These are phyloP conservation scores for Podarcis raffonei DNA, from an alignment of 2,113 vertebrate species.

Conservation along the genomic window DNA sequence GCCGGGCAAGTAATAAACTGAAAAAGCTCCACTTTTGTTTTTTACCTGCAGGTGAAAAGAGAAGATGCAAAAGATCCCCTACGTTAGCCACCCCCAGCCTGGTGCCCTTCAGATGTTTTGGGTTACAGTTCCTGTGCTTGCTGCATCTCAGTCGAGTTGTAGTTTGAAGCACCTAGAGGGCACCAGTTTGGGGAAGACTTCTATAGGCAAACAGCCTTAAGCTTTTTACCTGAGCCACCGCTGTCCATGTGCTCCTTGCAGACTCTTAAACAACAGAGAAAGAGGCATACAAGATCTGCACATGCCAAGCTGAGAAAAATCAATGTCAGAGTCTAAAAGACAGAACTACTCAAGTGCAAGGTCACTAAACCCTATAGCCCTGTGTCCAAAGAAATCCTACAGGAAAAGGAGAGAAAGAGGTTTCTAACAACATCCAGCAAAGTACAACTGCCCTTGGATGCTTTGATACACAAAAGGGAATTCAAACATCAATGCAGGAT, in stretches of 20 bases:
- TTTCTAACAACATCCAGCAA: constrained; percentile 7
- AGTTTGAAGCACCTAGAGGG: background rate
- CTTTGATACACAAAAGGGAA: constrained; percentile 18
- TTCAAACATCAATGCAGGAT: constrained; percentile 23
- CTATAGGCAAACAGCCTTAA: background rate
- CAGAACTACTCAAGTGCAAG: constrained; percentile 44
- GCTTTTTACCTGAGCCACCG: constrained; percentile 15
- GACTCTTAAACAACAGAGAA: constrained; percentile 37
- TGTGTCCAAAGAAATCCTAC: constrained; percentile 38
- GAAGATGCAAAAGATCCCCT: too few species aligned
- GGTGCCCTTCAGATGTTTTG: too few species aligned
- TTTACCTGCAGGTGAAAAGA: too few species aligned
- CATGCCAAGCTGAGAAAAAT: constrained; percentile 47
- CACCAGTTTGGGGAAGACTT: too few species aligned
- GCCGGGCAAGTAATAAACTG: background rate
- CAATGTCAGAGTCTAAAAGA: constrained; percentile 50
- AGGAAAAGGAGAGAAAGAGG: background rate
- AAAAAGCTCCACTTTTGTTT: background rate
- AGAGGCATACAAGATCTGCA: constrained; percentile 40
- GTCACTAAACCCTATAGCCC: constrained; percentile 40
- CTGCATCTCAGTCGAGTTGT: background rate
- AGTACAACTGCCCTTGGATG: constrained; percentile 9
- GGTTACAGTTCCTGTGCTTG: background rate
- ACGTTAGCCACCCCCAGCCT: too few species aligned
- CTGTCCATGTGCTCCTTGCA: constrained; percentile 10